A percentile compares a stretch with the other conserved stretches of the same genome.
Evolutionary conservation across 2,113 vertebrate species (phyloP).

Genomic region (Eolophus roseicapilla): DNA sequence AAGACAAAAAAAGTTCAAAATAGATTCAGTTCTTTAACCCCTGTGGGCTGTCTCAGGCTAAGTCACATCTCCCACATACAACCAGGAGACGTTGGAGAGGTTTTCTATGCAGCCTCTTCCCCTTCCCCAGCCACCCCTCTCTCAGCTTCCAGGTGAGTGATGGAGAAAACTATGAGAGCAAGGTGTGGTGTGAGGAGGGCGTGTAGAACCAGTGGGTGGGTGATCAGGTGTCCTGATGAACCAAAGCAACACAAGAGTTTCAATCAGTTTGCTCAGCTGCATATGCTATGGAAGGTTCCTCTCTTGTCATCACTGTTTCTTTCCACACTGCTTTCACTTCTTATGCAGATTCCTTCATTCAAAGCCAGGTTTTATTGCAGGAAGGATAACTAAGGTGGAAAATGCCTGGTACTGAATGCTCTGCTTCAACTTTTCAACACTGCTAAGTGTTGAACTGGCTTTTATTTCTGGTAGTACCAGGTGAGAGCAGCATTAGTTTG

Average conservation of each 20-base stretch:
- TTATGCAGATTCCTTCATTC: not conserved
- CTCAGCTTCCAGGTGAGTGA: not conserved
- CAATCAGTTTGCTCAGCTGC: not conserved
- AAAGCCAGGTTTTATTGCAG: not conserved
- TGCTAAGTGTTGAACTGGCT: not conserved
- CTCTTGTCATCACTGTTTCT: not conserved
- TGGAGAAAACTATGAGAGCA: not conserved
- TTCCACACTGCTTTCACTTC: not conserved
- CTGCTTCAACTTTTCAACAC: not conserved
- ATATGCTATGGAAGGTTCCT: not conserved
- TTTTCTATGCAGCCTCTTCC: not conserved
- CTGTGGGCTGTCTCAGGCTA: not conserved
- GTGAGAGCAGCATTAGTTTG: not conserved
- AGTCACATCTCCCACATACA: not conserved
- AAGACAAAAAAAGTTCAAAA: not conserved
- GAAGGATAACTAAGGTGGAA: not conserved
- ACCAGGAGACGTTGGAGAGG: not conserved
- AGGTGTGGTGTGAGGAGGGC: not conserved
- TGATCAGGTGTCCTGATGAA: not conserved
- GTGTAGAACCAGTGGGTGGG: not conserved
- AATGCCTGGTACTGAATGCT: not conserved
- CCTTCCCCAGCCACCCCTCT: not conserved
- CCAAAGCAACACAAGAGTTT: not conserved
- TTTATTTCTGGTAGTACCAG: not conserved
- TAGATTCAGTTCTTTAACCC: not conserved